Base-by-base conservation (phyloP, 2,797 vertebrate species). In the Pseudochaenichthys georgianus region DNA sequence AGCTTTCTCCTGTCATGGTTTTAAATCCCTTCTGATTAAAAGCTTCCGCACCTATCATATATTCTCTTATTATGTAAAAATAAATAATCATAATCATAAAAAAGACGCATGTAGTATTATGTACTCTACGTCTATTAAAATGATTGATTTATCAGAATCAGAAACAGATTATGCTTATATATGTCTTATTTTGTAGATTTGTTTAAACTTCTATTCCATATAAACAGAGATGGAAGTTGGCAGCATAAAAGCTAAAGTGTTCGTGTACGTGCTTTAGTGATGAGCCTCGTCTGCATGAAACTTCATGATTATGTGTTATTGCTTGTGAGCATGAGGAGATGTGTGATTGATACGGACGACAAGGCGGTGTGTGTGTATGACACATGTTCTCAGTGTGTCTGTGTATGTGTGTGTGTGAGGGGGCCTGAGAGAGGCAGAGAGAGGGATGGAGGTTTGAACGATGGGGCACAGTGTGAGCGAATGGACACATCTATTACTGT, bases 271-370 rank as follows among this genome's bases (percentile, higher is more conserved):
- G 34, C 8, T 55, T 46, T 31, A 13, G 45, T n/a, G 13, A 42
- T 50, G 45, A 51, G 50, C 60, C 34, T 69, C 62, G 51, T 61
- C 65, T 59, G 55, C 70, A 77, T 73, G 60, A 70, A 70, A 59
- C 63, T 41, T 70, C 2, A 12, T 15, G 51, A 71, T 45, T 19
- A 46, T 52, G 66, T 76, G 64, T 38, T 75, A 47, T 21, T 73
- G 53, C 46, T 63, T 55, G 48, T 57, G 69, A 79, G 55, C 65
- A 72, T 46, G 62, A 64, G 73, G 46, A 58, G 55, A 67, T 77
- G 73, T 79, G 65, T 86, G 79, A 87, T 82, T 85, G 60, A 91
- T 91, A 79, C 73, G 73, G 55, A 82, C 47, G 63, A 73, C 62
- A 76, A 61, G 78, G 73, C 62, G 65, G 76, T 64, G 60, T 69